Base-by-base conservation (phyloP, 2,113 vertebrate species). In the Sorex fumeus region DNA sequence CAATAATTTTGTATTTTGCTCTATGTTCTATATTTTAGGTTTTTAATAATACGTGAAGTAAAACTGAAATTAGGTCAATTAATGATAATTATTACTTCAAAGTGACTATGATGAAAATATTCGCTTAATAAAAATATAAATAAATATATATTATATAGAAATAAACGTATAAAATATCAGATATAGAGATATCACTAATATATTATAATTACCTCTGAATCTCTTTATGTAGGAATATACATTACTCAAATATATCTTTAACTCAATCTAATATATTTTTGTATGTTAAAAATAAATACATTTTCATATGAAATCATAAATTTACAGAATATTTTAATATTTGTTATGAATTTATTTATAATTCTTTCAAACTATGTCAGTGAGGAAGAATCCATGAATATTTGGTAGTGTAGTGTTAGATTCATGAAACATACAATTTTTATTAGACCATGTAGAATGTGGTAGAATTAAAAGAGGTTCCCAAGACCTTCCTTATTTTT, bases 321-420 rank as follows among this genome's bases (percentile, higher is more conserved):
- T 81, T 4, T 21, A 47, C 6, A 40, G 10, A 4, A 64, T 19
- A 18, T 13, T 12, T 75, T 88, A 75, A 34, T 77, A 60, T 70
- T 60, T 84, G 45, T 64, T 89, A 83, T 78, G 34, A 74, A 77
- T 43, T 23, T 69, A 19, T 27, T 69, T 91, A 18, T 91, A 6
- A 60, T 72, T 90, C 34, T 53, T 9, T 91, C 84, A 76, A 0
- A 66, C 50, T 32, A 9, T 64, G 60, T 43, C 10, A 77, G 27
- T 2, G 15, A 86, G 11, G 36, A 84, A 74, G 27, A 60, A 60
- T 79, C 32, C 12, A 19, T 84, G 36, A 47, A 66, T 71, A 2
- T 40, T 84, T 87, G 7, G 11, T 76, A 95, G 9, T 27, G 7
- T 27, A 67, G n/a, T 72, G 34, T 62, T 81, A 71, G 79, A 60